Evolutionary conservation across 2,113 vertebrate genomes (phyloP).

Genomic region (Rhagologus leucostigma): DNA sequence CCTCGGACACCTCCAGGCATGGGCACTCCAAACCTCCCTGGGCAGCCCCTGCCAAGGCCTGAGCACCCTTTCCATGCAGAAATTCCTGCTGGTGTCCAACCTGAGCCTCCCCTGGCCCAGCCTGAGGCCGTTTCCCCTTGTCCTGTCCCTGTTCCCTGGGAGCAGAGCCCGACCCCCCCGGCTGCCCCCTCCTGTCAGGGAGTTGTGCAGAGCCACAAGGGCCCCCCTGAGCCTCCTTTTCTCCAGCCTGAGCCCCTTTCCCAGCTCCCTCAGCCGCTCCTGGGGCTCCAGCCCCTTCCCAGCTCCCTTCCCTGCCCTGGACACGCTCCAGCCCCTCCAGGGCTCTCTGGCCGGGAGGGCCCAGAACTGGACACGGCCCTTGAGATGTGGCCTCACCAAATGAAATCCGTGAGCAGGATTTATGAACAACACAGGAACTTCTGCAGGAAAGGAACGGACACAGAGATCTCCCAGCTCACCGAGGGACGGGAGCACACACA

Average conservation of each 20-base stretch:
- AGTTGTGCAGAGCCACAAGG: not conserved
- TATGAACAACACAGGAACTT: not conserved
- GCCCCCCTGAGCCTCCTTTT: not conserved
- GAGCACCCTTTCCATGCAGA: not conserved
- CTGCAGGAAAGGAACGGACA: not conserved
- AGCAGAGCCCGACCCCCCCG: not conserved
- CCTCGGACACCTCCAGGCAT: not conserved
- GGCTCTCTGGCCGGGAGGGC: not conserved
- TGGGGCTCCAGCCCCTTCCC: not conserved
- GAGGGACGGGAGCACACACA: accelerated
- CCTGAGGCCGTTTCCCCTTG: not conserved
- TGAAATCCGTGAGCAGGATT: not conserved
- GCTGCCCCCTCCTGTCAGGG: not conserved
- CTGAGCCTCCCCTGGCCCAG: not conserved
- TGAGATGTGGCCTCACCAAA: not conserved
- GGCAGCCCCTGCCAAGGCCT: not conserved
- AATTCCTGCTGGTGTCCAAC: not conserved
- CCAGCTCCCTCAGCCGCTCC: too few species aligned
- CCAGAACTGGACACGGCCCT: not conserved
- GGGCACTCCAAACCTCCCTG: not conserved
- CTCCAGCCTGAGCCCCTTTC: not conserved
- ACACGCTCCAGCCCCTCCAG: not conserved
- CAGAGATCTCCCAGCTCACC: not conserved
- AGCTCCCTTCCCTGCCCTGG: not conserved
- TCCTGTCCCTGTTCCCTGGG: not conserved